phyloP scores from a whole-genome alignment of 2,113 vertebrate species.

The Toxostoma redivivum region DNA sequence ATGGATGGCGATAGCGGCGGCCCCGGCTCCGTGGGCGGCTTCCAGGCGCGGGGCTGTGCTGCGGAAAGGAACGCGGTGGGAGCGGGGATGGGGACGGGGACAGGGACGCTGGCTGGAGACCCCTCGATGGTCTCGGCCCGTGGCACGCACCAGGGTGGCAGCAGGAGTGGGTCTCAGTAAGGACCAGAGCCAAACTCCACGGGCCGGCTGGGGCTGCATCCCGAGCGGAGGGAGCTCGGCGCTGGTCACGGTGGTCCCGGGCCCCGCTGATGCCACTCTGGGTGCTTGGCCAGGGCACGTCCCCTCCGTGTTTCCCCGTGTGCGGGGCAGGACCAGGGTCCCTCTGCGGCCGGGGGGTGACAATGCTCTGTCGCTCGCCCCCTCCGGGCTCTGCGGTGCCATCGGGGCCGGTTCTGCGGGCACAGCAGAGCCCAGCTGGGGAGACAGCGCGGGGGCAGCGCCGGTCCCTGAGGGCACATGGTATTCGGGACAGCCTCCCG shows the following conservation, averaged over 20 bases:
- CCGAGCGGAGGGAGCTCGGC: accelerated
- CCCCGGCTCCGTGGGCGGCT: neutral
- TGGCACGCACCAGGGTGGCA: neutral
- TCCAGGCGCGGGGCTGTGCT: neutral
- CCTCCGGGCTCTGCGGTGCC: neutral
- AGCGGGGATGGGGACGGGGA: accelerated
- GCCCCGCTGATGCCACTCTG: accelerated
- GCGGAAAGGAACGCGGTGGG: neutral
- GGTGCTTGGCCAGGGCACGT: accelerated
- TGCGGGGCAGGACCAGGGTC: neutral
- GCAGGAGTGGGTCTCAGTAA: accelerated
- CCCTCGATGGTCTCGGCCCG: neutral
- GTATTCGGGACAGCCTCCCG: neutral
- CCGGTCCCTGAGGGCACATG: neutral
- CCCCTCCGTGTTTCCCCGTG: neutral
- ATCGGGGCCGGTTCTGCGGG: accelerated
- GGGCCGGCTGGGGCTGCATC: neutral
- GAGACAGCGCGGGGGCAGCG: neutral
- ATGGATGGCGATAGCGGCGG: neutral
- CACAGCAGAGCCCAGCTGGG: accelerated
- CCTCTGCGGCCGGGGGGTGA: neutral
- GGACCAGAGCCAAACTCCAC: accelerated
- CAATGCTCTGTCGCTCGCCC: accelerated
- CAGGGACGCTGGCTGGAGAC: accelerated
- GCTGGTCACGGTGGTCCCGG: no score